Base-by-base conservation (phyloP, 2,888 invertebrate species). In the Standfussiana lucernea region DNA sequence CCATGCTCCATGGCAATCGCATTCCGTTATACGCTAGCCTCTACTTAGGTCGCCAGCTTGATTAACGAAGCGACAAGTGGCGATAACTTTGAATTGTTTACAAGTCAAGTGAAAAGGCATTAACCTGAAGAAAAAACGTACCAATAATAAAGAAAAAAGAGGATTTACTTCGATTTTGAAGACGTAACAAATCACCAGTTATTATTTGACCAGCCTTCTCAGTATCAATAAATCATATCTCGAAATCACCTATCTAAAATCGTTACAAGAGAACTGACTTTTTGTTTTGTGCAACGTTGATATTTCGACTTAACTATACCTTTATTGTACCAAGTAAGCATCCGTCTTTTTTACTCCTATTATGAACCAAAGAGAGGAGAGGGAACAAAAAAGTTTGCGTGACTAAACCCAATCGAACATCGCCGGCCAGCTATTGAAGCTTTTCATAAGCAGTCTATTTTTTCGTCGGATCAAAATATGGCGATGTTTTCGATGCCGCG, bases 21-120 rank as follows among this genome's bases (percentile, higher is more conserved):
- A 91, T 93, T 93, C 94, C 94, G 94, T 94, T 94, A 94, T 89
- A 75, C 77, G 72, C 79, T 59, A 80, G 77, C 79, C 84, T 70
- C 75, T 82, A 91, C 87, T 87, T 80, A 85, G 75, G 67, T 85
- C 87, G 82, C 79, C 76, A 83, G 89, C 91, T 89, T 92, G 89
- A 86, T 88, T 88, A 89, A 86, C 89, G 89, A 90, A 90, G 89
- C 88, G 86, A 84, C 79, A 78, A 86, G 85, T 85, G 50, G 72
- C 62, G 64, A 88, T 82, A 79, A 82, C 74, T 82, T 71, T 50
- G 59, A 78, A 76, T 71, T 69, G 61, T 86, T 80, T 81, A 72
- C 35, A 73, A 62, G 53, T 50, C 53, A 65, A 53, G 71, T 74
- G 56, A 72, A 71, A 71, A 50, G n/a, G 37, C 62, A 70, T 13